Base-by-base conservation (phyloP, 2,113 vertebrate genomes). In the Spea multiplicata region DNA sequence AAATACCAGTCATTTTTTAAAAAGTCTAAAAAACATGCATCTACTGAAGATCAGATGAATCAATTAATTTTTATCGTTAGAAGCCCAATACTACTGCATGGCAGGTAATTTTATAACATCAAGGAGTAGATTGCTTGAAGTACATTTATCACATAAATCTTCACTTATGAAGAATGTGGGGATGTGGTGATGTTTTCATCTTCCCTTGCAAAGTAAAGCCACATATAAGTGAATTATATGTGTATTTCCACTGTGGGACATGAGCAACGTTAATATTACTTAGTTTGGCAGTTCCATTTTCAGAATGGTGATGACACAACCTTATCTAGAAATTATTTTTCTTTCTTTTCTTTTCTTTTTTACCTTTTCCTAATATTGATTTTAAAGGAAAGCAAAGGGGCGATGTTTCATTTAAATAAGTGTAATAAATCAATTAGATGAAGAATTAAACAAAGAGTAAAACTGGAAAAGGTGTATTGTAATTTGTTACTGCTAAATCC, bases 101-200 rank as follows among this genome's bases (percentile, higher is more conserved):
- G 74, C 84, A 89, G 85, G 78, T 85, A 86, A 90, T 89, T 86
- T 81, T 84, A 81, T 76, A 73, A 13, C 64, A 73, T 66, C 78
- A 82, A 1, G 52, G 48, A 72, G 66, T 76, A 74, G 80, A 83
- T 47, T 80, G 48, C 74, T 86, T 47, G 64, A 74, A 82, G 77
- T 82, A 88, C 81, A 80, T 7, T 0, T 53, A n/a, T 72, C 50
- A 84, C 76, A 81, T 89, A 88, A 87, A 87, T 91, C 82, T 86
- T 86, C 73, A 62, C 85, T 87, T 78, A 74, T 78, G 84, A 10
- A 64, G 84, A 76, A 65, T 83, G 76, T 6, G 0, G 2, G 6
- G 50, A 30, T 30, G 30, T 1, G 67, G 79, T 74, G 3, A 5
- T 53, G 4, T 75, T 14, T 84, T 76, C 52, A 70, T 81, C 80